Conservation (phyloP, 1,140 invertebrate genomes). For the Bradynema listronoti region DNA sequence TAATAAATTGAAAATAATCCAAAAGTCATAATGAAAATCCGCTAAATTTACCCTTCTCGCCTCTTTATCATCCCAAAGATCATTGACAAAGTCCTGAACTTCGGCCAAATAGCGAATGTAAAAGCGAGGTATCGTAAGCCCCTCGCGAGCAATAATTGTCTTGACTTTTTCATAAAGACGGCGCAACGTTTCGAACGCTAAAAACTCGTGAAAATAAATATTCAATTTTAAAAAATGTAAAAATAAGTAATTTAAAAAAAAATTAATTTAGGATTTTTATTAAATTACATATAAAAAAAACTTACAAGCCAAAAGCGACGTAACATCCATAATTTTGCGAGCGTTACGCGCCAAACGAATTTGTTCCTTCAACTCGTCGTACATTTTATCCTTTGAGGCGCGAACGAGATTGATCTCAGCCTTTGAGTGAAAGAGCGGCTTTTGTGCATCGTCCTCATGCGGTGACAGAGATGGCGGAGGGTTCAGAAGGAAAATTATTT, state of each 20-base stretch:
- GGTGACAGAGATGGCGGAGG: too few relatives aligned
- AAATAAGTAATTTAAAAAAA: conserved; percentile 9
- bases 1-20: conserved; percentile 11
- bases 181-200: conserved; percentile 83
- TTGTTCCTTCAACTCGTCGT: conserved; percentile 83
- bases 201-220: conserved; percentile 38
- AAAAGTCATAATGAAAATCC: conserved; percentile 6
- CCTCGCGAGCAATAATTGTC: conserved; percentile 83
- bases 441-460: conserved; percentile 62
- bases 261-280: background rate
- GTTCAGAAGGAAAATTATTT: too few relatives aligned
- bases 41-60: conserved; percentile 60
- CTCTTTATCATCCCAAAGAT: conserved; percentile 77
- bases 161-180: conserved; percentile 81
- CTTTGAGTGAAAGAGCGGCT: conserved; percentile 80
- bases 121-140: conserved; percentile 82
- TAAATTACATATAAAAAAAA: conserved; percentile 12
- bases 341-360: conserved; percentile 88
- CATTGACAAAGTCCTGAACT: conserved; percentile 86
- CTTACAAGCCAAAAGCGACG: conserved; percentile 78
- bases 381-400: conserved; percentile 94
- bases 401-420: conserved; percentile 94
- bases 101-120: conserved; percentile 80
- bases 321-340: conserved; percentile 96
- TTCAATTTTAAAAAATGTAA: conserved; percentile 1